Base-by-base conservation (phyloP, 2,888 invertebrate species). In the Morpho helenor region DNA sequence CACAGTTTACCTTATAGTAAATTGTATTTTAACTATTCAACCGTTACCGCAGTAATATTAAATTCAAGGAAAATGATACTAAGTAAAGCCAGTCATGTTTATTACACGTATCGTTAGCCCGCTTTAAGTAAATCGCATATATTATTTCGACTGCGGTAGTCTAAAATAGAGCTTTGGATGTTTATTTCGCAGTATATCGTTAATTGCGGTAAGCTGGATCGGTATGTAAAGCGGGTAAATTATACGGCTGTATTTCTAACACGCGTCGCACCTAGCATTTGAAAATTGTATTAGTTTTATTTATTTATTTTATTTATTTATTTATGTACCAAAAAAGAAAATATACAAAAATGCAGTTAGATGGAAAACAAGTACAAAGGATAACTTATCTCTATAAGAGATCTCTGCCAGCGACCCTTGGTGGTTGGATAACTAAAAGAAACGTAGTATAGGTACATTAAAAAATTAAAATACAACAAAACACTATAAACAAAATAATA, bases 171-270 rank as follows among this genome's bases (percentile, higher is more conserved):
- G 53, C 41, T 53, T 46, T 9, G 53, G 53, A 53, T 53, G 53
- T 53, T 53, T 53, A 53, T 53, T 53, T 53, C 46, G 22, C 53
- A 47, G 53, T 53, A 46, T 53, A 47, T 40, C 53, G 53, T 53
- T 53, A 53, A 53, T 53, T 53, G 53, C 46, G 53, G 53, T 47
- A 7, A 31, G 44, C 7, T 8, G 53, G 40, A 53, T 53, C 53
- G 47, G 53, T 47, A 45, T 53, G 41, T 39, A 46, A 7, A 16
- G 53, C 41, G 53, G 22, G 8, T 45, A n/a, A 39, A 41, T 41
- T 53, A 53, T 46, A 45, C n/a, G 53, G 39, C 9, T 22, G 53
- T 31, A 44, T 10, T 52, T 39, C 52, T 31, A 51, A 43, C 42
- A 16, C 2, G 22, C 42, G 22, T 40, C 8, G 43, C 43, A 43